phyloP scores from a whole-genome alignment of 1,140 invertebrate species.

The Zelostemma sp. region DNA sequence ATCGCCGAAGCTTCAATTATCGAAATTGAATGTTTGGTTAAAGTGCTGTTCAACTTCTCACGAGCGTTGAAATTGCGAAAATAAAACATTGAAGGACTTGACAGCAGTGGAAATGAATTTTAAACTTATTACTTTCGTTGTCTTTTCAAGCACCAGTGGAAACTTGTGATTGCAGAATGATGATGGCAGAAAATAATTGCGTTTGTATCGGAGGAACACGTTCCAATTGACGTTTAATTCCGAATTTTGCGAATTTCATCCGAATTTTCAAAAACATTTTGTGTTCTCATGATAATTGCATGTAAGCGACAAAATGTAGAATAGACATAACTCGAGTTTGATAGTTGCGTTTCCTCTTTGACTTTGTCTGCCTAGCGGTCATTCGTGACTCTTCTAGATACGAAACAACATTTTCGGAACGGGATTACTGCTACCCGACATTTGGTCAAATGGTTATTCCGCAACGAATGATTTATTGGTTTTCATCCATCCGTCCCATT shows the following conservation, averaged over 20 bases:
- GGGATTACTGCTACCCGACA: neutral
- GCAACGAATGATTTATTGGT: constrained; percentile 44
- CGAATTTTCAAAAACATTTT: no score
- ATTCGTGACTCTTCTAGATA: no score
- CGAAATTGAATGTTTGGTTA: neutral
- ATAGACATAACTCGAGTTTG: no score
- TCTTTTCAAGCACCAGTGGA: no score
- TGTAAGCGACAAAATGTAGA: no score
- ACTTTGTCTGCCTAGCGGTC: no score
- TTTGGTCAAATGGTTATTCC: constrained; percentile 27
- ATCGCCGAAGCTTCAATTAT: neutral
- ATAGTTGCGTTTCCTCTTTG: no score
- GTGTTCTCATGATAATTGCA: no score
- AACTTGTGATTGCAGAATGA: neutral
- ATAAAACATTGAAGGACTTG: neutral
- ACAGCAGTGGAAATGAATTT: neutral
- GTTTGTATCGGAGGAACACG: neutral
- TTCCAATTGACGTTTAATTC: neutral
- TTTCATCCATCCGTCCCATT: constrained; percentile 44
- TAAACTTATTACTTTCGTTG: neutral
- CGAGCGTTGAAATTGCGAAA: neutral
- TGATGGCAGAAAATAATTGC: neutral
- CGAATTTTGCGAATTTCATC: no score
- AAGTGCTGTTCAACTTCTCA: neutral
- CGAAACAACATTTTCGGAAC: neutral